These are phyloP conservation scores for Antidorcas marsupialis DNA, from an alignment of 2,113 vertebrate genomes.

Conservation along the genomic window DNA sequence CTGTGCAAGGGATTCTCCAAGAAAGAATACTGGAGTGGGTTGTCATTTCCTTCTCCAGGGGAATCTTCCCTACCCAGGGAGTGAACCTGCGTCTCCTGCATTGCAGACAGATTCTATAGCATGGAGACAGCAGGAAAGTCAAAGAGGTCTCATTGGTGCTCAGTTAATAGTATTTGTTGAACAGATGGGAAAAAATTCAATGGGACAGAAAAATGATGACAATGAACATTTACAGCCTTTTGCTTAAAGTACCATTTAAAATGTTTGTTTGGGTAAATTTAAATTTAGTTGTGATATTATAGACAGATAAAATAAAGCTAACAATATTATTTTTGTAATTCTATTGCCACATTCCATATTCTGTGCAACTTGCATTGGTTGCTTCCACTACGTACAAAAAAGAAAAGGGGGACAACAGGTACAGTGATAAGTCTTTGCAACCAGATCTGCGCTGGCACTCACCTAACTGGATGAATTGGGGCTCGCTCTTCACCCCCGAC, in stretches of 20 bases:
- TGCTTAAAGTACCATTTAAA: background rate
- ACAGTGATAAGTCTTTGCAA: background rate
- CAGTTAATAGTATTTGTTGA: background rate
- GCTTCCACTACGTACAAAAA: background rate
- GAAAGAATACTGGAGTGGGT: background rate
- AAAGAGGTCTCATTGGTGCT: background rate
- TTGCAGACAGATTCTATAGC: background rate
- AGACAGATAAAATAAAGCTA: background rate
- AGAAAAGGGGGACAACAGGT: background rate
- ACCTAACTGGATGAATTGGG: conserved; percentile 94
- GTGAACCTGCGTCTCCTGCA: background rate
- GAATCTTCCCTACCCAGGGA: background rate
- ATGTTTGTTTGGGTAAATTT: background rate
- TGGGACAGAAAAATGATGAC: background rate
- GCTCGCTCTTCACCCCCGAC: conserved; percentile 92
- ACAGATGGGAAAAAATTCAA: background rate
- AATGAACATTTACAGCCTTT: background rate
- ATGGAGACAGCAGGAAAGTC: background rate
- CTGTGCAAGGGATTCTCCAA: background rate
- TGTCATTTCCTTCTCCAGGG: background rate
- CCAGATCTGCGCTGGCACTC: conserved; percentile 58
- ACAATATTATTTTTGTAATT: background rate
- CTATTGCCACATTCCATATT: background rate
- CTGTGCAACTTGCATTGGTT: background rate
- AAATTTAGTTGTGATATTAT: background rate